Evolutionary conservation across 2,797 vertebrate species (phyloP).

Genomic region (Benthosema pterotum): DNA sequence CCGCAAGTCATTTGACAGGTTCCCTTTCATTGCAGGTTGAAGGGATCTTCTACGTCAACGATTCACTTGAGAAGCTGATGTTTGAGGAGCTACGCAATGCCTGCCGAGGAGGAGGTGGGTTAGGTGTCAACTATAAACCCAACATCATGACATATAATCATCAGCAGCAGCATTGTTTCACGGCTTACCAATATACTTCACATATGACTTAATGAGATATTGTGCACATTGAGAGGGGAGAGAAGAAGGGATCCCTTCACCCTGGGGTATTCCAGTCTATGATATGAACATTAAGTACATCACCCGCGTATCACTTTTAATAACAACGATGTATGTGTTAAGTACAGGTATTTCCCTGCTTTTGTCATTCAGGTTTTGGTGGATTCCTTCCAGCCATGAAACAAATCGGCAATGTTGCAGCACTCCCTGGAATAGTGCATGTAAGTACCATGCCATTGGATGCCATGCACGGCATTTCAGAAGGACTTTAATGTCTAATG

Average conservation of each 20-base stretch:
- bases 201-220: too few relatives aligned
- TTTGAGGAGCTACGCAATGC: constrained; percentile 96
- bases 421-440: constrained; percentile 94
- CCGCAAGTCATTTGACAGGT: neutral
- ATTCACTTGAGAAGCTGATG: constrained; percentile 94
- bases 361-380: constrained; percentile 82
- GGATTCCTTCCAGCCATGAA: constrained; percentile 98
- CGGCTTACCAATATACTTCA: too few relatives aligned
- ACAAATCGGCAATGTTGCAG: constrained; percentile 97
- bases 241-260: too few relatives aligned
- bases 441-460: constrained; percentile 75
- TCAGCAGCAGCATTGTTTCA: neutral
- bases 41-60: constrained; percentile 96
- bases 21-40: constrained; percentile 83
- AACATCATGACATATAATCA: neutral
- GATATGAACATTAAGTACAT: too few relatives aligned
- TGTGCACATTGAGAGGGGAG: too few relatives aligned
- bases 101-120: constrained; percentile 90
- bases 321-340: too few relatives aligned
- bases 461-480: neutral
- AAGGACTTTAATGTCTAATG: too few relatives aligned
- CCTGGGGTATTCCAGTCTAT: too few relatives aligned
- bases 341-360: too few relatives aligned
- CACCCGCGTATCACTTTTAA: too few relatives aligned
- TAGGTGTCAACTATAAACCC: too few relatives aligned